phyloP scores from a whole-genome alignment of 2,113 vertebrate species.

The Dendropsophus ebraccatus region DNA sequence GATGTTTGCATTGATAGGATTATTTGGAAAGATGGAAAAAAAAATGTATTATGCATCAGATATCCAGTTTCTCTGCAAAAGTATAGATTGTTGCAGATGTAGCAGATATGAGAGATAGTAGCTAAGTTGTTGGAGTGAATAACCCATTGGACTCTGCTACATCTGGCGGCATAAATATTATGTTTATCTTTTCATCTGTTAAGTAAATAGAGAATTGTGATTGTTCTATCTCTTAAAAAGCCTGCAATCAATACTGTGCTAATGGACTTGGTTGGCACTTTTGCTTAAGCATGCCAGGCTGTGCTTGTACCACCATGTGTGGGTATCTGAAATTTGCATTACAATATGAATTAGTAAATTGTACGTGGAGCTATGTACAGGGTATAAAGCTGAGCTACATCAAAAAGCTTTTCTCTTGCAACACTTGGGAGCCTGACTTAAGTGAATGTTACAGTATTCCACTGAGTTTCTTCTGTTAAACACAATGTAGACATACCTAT shows the following conservation, averaged over 20 bases:
- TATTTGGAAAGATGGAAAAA: not conserved
- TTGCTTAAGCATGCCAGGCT: not conserved
- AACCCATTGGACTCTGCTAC: not conserved
- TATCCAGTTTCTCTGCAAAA: not conserved
- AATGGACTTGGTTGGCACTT: not conserved
- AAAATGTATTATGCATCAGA: not conserved
- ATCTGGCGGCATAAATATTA: not conserved
- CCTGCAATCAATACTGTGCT: not conserved
- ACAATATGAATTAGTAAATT: constrained; percentile 46
- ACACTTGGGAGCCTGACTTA: constrained; percentile 44
- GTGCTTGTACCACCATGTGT: not conserved
- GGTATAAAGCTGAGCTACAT: constrained; percentile 12
- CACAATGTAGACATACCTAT: constrained; percentile 37
- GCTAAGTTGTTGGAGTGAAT: no score
- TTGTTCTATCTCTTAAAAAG: not conserved
- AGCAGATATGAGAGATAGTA: not conserved
- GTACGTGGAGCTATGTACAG: not conserved
- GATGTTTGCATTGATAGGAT: not conserved
- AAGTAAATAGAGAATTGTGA: not conserved
- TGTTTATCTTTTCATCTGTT: not conserved
- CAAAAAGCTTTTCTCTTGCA: constrained; percentile 38
- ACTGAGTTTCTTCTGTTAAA: constrained; percentile 38
- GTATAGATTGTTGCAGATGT: not conserved
- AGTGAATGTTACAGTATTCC: constrained; percentile 23
- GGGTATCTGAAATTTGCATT: constrained; percentile 42